Evolutionary conservation across 2,888 invertebrate genomes (phyloP), one percentile per base, ranked within the genome.

Genomic region (Xylocampa areola): DNA sequence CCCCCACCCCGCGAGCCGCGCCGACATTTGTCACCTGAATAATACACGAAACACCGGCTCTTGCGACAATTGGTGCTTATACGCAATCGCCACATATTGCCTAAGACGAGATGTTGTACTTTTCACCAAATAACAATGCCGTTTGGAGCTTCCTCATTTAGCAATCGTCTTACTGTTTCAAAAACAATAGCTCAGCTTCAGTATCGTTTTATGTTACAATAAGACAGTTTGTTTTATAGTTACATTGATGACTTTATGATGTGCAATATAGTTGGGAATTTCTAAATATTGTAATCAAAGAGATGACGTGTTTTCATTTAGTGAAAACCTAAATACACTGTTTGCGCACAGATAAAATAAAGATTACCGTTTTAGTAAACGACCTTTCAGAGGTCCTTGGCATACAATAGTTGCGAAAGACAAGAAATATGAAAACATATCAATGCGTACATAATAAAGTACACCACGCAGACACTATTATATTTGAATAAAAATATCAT

Each of bases 301-400:
- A 48, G 74, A 82, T 87, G 85, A 85, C 83, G 83, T 77, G 79
- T 8, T 77, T 47, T 25, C 39, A 61, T 75, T 67, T 51, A 63
- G 66, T 58, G 37, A 83, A 85, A 86, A 84, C 79, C 79, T 80
- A 86, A 88, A 86, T 79, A 79, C 76, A 71, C 67, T 79, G 79
- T 84, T 80, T 82, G 80, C 79, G 79, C 69, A 77, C 76, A 88
- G 90, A 91, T 91, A 90, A 87, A 85, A 91, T 92, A 90, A 92
- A 93, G 93, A 93, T 93, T 89, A 85, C 90, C 87, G 86, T 89
- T 91, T 91, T 90, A 89, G 91, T 82, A 80, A 81, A 76, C 81
- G 88, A 89, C 93, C 92, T 93, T 91, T 90, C 85, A 76, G 81
- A 81, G 83, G 86, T 89, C 91, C 92, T 91, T 90, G 92, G 84